These are phyloP conservation scores for Cepphus grylle DNA, from an alignment of 2,113 vertebrate species.

Conservation along the genomic window DNA sequence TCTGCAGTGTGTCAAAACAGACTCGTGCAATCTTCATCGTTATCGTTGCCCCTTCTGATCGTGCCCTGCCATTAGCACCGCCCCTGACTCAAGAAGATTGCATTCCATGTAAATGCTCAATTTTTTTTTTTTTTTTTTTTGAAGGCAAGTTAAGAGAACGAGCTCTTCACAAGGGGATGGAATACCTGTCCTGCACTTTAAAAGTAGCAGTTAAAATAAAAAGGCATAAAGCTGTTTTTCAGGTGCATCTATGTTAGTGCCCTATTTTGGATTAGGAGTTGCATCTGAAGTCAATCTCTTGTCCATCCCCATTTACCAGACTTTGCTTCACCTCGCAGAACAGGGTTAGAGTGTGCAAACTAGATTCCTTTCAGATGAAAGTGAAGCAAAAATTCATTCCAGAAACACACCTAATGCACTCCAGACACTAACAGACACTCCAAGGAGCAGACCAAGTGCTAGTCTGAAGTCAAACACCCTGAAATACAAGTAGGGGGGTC, in stretches of 20 bases:
- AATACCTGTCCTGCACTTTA: not conserved
- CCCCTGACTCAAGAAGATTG: not conserved
- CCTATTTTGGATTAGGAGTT: not conserved
- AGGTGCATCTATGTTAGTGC: not conserved
- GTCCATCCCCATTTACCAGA: not conserved
- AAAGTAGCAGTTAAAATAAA: not conserved
- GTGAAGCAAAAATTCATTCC: not conserved
- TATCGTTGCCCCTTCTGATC: not conserved
- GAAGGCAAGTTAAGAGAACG: not conserved
- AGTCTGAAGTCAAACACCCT: not conserved
- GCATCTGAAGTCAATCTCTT: not conserved
- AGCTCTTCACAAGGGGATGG: not conserved
- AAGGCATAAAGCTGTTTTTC: not conserved
- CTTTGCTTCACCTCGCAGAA: not conserved
- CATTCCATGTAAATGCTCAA: fast-evolving
- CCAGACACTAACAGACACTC: not conserved
- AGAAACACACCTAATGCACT: not conserved
- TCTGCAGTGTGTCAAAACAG: not conserved
- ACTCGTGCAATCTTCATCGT: not conserved
- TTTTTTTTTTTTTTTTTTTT: not conserved
- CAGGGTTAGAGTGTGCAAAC: not conserved
- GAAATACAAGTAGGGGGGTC: not conserved
- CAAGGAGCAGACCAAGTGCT: not conserved
- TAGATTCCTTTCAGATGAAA: not conserved
- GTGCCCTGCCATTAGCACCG: not conserved